Evolutionary conservation across 2,113 vertebrate species (phyloP), one percentile per base, ranked within the genome.

Genomic region (Halcyon malimbica): DNA sequence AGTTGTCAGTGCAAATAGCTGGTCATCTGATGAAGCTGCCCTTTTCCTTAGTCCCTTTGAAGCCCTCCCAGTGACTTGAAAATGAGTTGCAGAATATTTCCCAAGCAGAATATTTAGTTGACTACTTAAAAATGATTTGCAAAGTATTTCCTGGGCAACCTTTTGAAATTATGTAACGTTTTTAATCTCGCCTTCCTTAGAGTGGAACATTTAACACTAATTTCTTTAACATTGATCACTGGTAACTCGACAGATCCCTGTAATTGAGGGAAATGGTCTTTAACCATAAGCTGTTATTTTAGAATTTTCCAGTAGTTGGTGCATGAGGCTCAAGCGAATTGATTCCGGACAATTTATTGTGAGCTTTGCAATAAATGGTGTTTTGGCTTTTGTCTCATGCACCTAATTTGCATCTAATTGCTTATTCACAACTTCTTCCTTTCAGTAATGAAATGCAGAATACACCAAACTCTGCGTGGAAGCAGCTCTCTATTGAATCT

Each of bases 281-380:
- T 71, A 57, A 25, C 76, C 0, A 0, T 42, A 31, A 78, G 37
- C 33, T 68, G 62, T 75, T 87, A 18, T 64, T 88, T 88, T 54
- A 67, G 82, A 46, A 81, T 33, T 56, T 93, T 48, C 65, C 76
- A 89, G 83, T 64, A 83, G 60, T 0, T 90, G 88, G 75, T 73
- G 56, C 64, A 75, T 59, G 53, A 75, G 73, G 42, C 69, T 78
- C 0, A 0, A 89, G 33, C 0, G 0, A 54, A 42, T 16, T 2
- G 1, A 8, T 67, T 35, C 20, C 0, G 20, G 42, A 25, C 8
- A 4, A 59, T 70, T 85, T 73, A 21, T 65, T 56, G 83, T 0
- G 0, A 89, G 35, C 73, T 82, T 65, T 76, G 65, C 57, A 87
- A 13, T 54, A 60, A 28, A 11, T n/a, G 25, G 12, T 14, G 44